Evolutionary conservation across 2,113 vertebrate species (phyloP).

Genomic region (Oreochromis tanganicae): DNA sequence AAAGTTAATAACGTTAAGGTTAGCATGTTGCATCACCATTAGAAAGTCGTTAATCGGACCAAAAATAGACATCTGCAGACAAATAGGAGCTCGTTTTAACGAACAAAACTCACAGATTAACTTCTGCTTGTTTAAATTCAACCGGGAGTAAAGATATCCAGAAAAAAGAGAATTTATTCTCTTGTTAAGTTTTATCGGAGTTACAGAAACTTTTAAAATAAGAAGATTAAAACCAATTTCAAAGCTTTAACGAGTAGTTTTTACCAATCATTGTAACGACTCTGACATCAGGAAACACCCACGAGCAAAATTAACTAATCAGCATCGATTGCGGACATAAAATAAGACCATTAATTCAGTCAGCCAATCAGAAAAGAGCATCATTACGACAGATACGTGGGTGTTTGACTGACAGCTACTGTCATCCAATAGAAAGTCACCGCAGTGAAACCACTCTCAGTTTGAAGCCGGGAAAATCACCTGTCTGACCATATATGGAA

Average conservation of each 20-base stretch:
- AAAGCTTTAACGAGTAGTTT: neutral
- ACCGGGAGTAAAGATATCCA: neutral
- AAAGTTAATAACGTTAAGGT: accelerated
- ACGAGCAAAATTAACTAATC: neutral
- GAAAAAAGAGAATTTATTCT: neutral
- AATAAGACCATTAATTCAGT: neutral
- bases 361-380: neutral
- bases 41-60: too few relatives aligned
- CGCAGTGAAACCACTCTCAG: neutral
- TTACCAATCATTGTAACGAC: accelerated
- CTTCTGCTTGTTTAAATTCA: accelerated
- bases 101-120: accelerated
- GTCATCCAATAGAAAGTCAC: neutral
- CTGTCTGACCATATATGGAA: neutral
- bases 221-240: neutral
- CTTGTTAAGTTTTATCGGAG: neutral
- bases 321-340: neutral
- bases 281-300: neutral
- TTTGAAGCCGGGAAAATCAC: neutral
- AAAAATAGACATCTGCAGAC: neutral
- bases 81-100: neutral
- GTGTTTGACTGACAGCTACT: neutral
- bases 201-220: neutral
- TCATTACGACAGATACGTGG: accelerated
- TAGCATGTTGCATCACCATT: accelerated